Conservation (phyloP, 2,888 invertebrate genomes). For the Drosophila borborema region DNA sequence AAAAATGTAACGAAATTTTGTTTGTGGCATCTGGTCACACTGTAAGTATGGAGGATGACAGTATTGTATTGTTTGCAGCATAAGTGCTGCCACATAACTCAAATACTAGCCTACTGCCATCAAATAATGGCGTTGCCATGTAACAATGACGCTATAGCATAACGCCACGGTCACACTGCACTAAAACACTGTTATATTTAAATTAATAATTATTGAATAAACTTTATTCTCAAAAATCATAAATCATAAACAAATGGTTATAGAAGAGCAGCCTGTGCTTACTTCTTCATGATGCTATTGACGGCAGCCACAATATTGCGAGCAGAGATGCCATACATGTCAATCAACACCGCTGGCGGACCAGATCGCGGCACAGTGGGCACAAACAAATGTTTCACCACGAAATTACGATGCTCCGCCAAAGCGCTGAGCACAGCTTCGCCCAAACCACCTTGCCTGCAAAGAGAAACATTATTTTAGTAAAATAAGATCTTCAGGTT, state of each 20-base stretch:
- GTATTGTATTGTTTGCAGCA: too few species aligned
- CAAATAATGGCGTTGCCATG: neutral
- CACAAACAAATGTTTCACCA: constrained; percentile 93
- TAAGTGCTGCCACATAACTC: neutral
- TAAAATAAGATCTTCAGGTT: neutral
- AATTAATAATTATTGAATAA: constrained; percentile 10
- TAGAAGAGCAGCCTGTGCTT: constrained; percentile 47
- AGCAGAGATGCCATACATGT: constrained; percentile 95
- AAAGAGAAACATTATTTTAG: constrained; percentile 13
- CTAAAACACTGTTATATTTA: constrained; percentile 4
- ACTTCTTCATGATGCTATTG: constrained; percentile 87
- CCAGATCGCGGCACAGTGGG: constrained; percentile 96
- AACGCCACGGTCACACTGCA: constrained; percentile 4
- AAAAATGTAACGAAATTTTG: neutral
- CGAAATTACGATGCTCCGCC: constrained; percentile 89
- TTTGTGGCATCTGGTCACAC: constrained; percentile 1
- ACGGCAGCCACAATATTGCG: constrained; percentile 91
- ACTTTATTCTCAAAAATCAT: constrained; percentile 25
- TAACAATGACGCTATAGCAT: neutral
- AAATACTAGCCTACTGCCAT: neutral
- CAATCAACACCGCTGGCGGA: constrained; percentile 93
- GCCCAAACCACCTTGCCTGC: constrained; percentile 93
- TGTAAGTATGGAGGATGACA: fast-evolving
- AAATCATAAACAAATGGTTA: constrained; percentile 12
- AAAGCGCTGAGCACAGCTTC: constrained; percentile 96